Evolutionary conservation across 2,113 vertebrate genomes (phyloP).

Genomic region (Marmota flaviventris): DNA sequence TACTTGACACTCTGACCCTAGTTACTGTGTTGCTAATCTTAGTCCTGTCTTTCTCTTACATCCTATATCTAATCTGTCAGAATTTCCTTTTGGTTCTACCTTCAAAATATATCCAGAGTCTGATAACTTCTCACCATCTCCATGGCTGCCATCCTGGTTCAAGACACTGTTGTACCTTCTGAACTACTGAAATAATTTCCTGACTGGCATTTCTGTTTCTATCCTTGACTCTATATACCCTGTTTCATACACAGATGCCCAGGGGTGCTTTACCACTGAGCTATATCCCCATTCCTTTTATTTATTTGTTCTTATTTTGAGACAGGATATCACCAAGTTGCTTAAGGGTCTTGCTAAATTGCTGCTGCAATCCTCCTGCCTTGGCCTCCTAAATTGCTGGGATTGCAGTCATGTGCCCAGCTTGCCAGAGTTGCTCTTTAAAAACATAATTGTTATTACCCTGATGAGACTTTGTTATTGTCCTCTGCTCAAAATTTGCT

Average conservation of each 20-base stretch:
- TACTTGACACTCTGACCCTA: not conserved
- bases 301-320: no score
- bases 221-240: not conserved
- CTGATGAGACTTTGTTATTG: not conserved
- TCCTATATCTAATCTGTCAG: conserved; percentile 7
- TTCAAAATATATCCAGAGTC: conserved; percentile 24
- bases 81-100: not conserved
- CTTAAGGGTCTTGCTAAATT: no score
- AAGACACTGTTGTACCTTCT: not conserved
- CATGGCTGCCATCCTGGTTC: not conserved
- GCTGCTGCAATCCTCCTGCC: no score
- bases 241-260: not conserved
- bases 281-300: no score
- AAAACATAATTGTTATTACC: conserved; percentile 4
- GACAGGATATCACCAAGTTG: no score
- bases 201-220: conserved; percentile 1
- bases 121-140: not conserved
- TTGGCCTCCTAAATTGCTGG: no score
- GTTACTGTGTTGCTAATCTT: conserved; percentile 22
- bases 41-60: conserved; percentile 17
- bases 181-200: conserved; percentile 27
- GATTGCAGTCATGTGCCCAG: no score
- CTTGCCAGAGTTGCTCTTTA: conserved; percentile 15
- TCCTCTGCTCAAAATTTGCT: not conserved
- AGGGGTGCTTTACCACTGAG: no score